Percentiles rank a stretch among this genome's conserved stretches.
phyloP scores from a whole-genome alignment of 2,888 invertebrate genomes.

The Nemurella pictetii region DNA sequence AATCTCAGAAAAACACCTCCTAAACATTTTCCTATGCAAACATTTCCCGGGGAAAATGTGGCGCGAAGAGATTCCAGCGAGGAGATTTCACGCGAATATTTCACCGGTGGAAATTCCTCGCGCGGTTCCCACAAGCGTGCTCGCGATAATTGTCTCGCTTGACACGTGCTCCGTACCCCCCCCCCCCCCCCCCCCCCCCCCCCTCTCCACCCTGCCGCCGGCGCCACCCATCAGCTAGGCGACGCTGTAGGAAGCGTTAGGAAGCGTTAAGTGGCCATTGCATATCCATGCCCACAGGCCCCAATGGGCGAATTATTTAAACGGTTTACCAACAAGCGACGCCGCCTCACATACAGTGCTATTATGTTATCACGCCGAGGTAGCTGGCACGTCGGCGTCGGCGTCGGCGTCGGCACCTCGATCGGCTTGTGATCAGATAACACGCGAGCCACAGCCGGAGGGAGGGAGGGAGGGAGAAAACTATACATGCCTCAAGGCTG shows the following conservation, averaged over 20 bases:
- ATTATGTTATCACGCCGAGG: not conserved
- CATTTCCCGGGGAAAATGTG: not conserved
- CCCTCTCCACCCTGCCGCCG: not conserved
- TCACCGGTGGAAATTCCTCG: not conserved
- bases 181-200: not conserved
- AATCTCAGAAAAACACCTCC: not conserved
- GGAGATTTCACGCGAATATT: not conserved
- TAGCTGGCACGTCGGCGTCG: not conserved
- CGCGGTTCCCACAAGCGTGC: not conserved
- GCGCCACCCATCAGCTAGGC: not conserved
- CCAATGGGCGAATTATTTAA: slow-evolving; percentile 29
- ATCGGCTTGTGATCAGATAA: not conserved
- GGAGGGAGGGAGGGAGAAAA: not conserved
- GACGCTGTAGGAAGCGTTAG: not conserved
- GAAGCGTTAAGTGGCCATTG: not conserved
- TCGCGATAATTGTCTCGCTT: not conserved
- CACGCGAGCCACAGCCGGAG: not conserved
- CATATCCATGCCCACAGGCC: not conserved
- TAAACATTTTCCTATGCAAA: not conserved
- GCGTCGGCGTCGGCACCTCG: not conserved
- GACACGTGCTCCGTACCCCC: not conserved
- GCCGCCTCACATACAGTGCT: slow-evolving; percentile 12
- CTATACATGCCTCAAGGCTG: not conserved
- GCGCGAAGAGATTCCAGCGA: not conserved
- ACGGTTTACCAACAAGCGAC: slow-evolving; percentile 18